These are phyloP conservation scores for Syngnathus floridae DNA, from an alignment of 2,113 vertebrate species.

Conservation along the genomic window DNA sequence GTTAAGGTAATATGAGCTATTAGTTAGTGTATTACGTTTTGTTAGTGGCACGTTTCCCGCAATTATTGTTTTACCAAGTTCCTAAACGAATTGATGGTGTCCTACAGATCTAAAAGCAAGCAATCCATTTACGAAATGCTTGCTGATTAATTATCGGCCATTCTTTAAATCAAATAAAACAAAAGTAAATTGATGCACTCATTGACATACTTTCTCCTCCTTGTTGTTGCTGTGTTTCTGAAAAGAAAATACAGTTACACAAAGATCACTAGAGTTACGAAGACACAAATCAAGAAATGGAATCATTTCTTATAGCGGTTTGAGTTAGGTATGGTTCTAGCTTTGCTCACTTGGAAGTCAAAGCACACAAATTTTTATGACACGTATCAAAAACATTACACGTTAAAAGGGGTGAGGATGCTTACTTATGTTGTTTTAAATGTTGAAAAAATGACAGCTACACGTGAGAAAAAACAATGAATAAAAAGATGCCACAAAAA, in stretches of 20 bases:
- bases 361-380: not conserved
- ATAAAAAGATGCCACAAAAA: not conserved
- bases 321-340: constrained; percentile 8
- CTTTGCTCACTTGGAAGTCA: constrained; percentile 28
- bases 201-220: constrained; percentile 74
- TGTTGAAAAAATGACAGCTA: constrained; percentile 13
- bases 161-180: constrained; percentile 51
- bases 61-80: constrained; percentile 7
- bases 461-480: constrained; percentile 15
- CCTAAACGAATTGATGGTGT: constrained; percentile 50
- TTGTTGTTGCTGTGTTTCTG: constrained; percentile 74
- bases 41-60: constrained; percentile 7
- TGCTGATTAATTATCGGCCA: constrained; percentile 38
- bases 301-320: constrained; percentile 37
- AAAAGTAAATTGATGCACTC: constrained; percentile 59
- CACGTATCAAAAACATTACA: not conserved
- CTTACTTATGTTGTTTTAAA: not conserved
- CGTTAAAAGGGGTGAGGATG: not conserved
- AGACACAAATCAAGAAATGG: constrained; percentile 50
- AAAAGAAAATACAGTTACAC: constrained; percentile 73
- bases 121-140: constrained; percentile 35
- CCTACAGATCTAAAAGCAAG: constrained; percentile 37
- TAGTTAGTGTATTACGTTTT: constrained; percentile 28
- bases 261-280: constrained; percentile 53
- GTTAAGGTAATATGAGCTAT: not conserved